Evolutionary conservation across 1,140 invertebrate genomes (phyloP), one percentile per base, ranked within the genome.

Genomic region (Meloidogyne chitwoodi): DNA sequence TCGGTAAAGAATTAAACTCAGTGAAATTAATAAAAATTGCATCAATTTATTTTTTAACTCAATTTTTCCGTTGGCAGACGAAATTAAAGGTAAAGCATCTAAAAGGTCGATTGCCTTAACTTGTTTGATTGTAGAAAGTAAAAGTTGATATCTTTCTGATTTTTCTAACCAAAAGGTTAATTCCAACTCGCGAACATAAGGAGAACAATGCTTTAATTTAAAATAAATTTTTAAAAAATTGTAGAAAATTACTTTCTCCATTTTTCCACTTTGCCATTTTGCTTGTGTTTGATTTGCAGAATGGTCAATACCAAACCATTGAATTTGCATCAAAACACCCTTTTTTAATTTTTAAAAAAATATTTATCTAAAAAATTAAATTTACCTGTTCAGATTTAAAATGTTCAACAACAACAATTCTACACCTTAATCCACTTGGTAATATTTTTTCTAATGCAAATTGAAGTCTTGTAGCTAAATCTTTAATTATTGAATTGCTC

Each of bases 261-360:
- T 56, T 62, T 77, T 80, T 26, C 83, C 83, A 19, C 76, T 68
- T 41, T 85, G 83, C 83, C 83, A 85, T 63, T 83, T 75, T 19
- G 76, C 48, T 19, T 75, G 65, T 16, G 78, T 84, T 26, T 74
- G 65, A 69, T 84, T 84, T 16, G 75, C 64, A 61, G 75, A 72
- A 16, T 64, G 66, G 66, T 87, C 78, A n/a, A 80, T 70, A 34
- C 84, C 84, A 62, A 79, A 87, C 83, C 84, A 85, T 71, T 87
- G 83, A 16, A 85, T 48, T 78, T 87, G 85, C 65, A 81, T 79
- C 11, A 85, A 76, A 14, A 85, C 68, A 24, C 83, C 48, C 48
- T 56, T 22, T 22, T n/a, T 11, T 41, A 14, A 41, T 41, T 41
- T 56, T n/a, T 56, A 56, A 44, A 2, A 16, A 44, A 10, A 38